Base-by-base conservation (phyloP, 2,797 vertebrate genomes). In the Tokudaia muenninki region DNA sequence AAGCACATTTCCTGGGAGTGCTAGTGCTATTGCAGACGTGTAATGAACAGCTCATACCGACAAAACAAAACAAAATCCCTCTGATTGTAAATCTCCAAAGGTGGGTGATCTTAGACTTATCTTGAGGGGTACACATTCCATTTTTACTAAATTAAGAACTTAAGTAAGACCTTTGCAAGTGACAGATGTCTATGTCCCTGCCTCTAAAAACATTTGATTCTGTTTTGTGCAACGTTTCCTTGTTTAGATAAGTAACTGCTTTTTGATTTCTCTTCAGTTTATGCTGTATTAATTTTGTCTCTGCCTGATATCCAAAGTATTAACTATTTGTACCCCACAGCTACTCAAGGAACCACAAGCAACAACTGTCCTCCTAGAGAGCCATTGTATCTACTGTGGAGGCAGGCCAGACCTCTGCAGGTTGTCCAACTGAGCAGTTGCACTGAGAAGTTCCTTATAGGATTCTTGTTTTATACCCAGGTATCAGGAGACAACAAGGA, bases 221-320 rank as follows among this genome's bases (percentile, higher is more conserved):
- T 91, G 55, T 57, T 57, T 83, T 98, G 95, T 87, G 95, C 78
- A 44, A 77, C 98, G 63, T 98, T 98, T 93, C 96, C 57, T 94
- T 95, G 83, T 95, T 87, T 78, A 97, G 47, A 90, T 94, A 97
- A 80, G 94, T 80, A 93, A 63, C 75, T 94, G 21, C 63, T 90
- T 96, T 70, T 92, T 61, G 37, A 55, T 92, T 87, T 97, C 84
- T 4, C 50, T 91, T 90, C 92, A 93, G 50, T 1, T 70, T 0
- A 74, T 96, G 86, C 94, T 97, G 59, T 92, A 34, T n/a, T 94
- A 94, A 41, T 81, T 97, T 87, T 90, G 19, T 93, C 77, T 97
- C 34, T 95, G 80, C 44, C 61, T 92, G 34, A 97, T 50, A 91
- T 93, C 91, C 78, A 79, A 94, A 92, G 16, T 90, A 14, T 95